These are phyloP conservation scores for Ferdinandea cuprea DNA, from an alignment of 2,888 invertebrate species.

Conservation along the genomic window DNA sequence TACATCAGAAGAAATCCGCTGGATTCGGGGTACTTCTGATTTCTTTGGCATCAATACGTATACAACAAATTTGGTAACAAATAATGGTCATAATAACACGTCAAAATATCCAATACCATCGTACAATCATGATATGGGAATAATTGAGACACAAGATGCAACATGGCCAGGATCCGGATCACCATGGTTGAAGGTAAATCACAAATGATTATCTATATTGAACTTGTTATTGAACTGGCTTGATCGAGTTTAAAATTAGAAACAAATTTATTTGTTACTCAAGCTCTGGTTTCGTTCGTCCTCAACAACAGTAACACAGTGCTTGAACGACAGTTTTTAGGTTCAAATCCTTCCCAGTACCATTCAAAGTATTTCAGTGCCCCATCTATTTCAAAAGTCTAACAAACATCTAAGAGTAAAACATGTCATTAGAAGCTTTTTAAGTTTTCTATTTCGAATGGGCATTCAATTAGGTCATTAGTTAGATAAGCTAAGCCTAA, in stretches of 20 bases:
- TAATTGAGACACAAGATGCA: slow-evolving; percentile 84
- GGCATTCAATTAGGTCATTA: too few species aligned
- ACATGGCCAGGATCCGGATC: slow-evolving; percentile 86
- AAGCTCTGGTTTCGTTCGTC: too few species aligned
- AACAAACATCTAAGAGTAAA: too few species aligned
- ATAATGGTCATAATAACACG: slow-evolving; percentile 82
- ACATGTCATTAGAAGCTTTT: too few species aligned
- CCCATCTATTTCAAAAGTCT: too few species aligned
- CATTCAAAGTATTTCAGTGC: too few species aligned
- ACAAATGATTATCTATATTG: background rate
- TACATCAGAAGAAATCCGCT: slow-evolving; percentile 85
- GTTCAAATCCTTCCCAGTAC: too few species aligned
- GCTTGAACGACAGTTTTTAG: too few species aligned
- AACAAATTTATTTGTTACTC: too few species aligned
- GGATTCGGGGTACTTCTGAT: slow-evolving; percentile 87
- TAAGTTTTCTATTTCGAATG: too few species aligned
- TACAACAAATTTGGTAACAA: slow-evolving; percentile 84
- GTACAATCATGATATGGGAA: slow-evolving; percentile 86
- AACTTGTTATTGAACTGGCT: background rate
- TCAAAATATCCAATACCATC: slow-evolving; percentile 84
- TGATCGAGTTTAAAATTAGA: background rate
- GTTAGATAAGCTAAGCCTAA: too few species aligned
- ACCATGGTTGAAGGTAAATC: slow-evolving; percentile 85
- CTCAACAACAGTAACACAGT: too few species aligned
- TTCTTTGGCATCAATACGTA: slow-evolving; percentile 91